These are phyloP conservation scores for Epirrhoe tristata DNA, from an alignment of 2,888 invertebrate species.

Conservation along the genomic window DNA sequence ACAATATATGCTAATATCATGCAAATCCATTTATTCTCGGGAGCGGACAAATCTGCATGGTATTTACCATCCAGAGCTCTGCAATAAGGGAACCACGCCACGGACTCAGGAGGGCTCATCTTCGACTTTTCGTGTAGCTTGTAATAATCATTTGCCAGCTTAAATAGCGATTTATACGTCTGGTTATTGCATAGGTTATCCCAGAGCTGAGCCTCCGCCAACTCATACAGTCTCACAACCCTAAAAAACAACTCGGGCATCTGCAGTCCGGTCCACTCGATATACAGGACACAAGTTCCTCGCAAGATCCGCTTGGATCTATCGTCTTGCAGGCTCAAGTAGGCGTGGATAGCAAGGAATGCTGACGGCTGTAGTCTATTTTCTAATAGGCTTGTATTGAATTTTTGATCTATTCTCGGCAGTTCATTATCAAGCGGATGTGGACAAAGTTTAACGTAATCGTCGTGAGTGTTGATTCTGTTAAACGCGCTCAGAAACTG, in stretches of 20 bases:
- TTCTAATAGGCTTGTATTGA: conserved; percentile 8
- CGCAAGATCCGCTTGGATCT: conserved; percentile 22
- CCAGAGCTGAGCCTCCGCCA: conserved; percentile 29
- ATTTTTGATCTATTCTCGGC: conserved; percentile 13
- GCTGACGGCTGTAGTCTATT: conserved; percentile 10
- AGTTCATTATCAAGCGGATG: conserved; percentile 23
- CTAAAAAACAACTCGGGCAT: conserved; percentile 32
- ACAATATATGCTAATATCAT: conserved; percentile 31
- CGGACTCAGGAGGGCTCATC: conserved; percentile 2
- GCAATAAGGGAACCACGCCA: conserved; percentile 37
- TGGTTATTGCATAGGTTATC: conserved; percentile 22
- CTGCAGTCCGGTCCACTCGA: conserved; percentile 37
- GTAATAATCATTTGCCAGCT: conserved; percentile 27
- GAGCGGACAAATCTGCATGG: conserved; percentile 28
- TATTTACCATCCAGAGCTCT: conserved; percentile 15
- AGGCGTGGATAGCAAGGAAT: conserved; percentile 28
- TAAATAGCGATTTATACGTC: conserved; percentile 14
- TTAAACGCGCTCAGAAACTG: conserved; percentile 21
- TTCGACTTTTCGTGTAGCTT: conserved; percentile 12
- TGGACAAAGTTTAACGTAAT: conserved; percentile 33
- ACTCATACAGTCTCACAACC: conserved; percentile 23
- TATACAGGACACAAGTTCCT: conserved; percentile 26
- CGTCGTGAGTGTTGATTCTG: conserved; percentile 25
- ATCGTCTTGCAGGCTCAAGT: conserved; percentile 20
- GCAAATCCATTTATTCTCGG: conserved; percentile 20